Evolutionary conservation across 2,888 invertebrate genomes (phyloP).

Genomic region (Pammene fasciana): DNA sequence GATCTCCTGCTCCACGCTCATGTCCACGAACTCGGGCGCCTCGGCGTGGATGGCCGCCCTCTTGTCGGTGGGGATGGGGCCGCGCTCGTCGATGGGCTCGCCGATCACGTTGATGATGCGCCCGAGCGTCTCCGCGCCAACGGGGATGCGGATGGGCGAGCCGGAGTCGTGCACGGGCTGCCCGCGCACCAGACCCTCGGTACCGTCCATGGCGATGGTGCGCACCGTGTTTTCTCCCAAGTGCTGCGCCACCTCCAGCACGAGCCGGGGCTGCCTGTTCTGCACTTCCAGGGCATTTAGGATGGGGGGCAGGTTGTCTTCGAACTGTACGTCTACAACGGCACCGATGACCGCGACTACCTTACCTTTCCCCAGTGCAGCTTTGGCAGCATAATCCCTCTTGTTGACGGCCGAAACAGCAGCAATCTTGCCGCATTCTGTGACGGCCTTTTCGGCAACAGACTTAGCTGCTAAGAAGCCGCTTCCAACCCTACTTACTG

Average conservation of each 20-base stretch:
- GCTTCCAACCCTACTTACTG: constrained; percentile 84
- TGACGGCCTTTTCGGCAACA: constrained; percentile 82
- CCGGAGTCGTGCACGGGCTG: constrained; percentile 92
- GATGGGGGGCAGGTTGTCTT: constrained; percentile 95
- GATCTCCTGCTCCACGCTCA: constrained; percentile 96
- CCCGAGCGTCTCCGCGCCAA: constrained; percentile 94
- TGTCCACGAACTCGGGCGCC: constrained; percentile 95
- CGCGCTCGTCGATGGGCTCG: constrained; percentile 94
- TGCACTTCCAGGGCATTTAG: constrained; percentile 97
- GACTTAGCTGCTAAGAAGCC: constrained; percentile 85
- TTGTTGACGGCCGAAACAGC: constrained; percentile 70
- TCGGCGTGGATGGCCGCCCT: constrained; percentile 94
- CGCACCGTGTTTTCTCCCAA: constrained; percentile 95
- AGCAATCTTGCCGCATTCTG: constrained; percentile 83
- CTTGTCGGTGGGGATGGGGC: constrained; percentile 91
- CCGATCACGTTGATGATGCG: constrained; percentile 97
- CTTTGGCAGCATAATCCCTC: constrained; percentile 63
- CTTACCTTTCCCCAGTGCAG: constrained; percentile 82
- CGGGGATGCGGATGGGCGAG: constrained; percentile 95
- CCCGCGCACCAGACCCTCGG: constrained; percentile 96
- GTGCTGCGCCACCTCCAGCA: constrained; percentile 96
- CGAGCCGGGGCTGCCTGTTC: constrained; percentile 89
- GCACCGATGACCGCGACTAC: constrained; percentile 98
- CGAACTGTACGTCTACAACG: constrained; percentile 99
- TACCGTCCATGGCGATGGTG: constrained; percentile 97